Conservation (phyloP, 2,797 vertebrate genomes). For the Poeciliopsis gracilis region DNA sequence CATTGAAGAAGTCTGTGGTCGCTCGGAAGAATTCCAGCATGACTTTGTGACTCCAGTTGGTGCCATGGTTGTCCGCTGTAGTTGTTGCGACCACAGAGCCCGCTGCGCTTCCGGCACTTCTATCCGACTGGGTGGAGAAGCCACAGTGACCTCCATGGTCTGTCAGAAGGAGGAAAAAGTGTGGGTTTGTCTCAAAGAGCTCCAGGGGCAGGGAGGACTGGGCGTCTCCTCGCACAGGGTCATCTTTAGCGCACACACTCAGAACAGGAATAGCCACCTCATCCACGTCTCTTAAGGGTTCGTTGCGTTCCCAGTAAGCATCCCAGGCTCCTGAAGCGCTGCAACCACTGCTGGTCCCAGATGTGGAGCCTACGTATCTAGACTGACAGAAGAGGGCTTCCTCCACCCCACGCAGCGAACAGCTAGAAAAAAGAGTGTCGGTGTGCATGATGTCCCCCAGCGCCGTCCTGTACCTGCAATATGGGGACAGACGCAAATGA, state of each 20-base stretch:
- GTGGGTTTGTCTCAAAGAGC: constrained; percentile 87
- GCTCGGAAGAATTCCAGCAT: constrained; percentile 85
- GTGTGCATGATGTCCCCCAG: constrained; percentile 78
- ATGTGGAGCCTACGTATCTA: constrained; percentile 25
- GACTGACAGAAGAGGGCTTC: constrained; percentile 82
- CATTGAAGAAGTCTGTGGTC: constrained; percentile 84
- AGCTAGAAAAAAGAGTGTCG: constrained; percentile 80
- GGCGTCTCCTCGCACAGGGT: constrained; percentile 81
- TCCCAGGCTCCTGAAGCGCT: constrained; percentile 73
- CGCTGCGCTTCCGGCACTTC: constrained; percentile 20
- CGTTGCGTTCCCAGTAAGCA: constrained; percentile 86
- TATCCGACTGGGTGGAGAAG: constrained; percentile 73
- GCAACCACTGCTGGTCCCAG: constrained; percentile 21
- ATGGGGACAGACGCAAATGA: not conserved
- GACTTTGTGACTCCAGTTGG: constrained; percentile 83
- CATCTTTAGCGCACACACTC: constrained; percentile 82
- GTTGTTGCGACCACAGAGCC: not conserved
- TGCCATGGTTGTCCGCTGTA: constrained; percentile 24
- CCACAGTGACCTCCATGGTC: constrained; percentile 83
- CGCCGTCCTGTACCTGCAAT: constrained; percentile 80
- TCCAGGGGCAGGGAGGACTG: constrained; percentile 80
- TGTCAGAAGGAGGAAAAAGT: constrained; percentile 86
- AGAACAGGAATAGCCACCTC: constrained; percentile 87
- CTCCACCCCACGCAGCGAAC: constrained; percentile 79
- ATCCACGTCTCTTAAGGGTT: constrained; percentile 84